Evolutionary conservation across 2,888 invertebrate species (phyloP), one percentile per base, ranked within the genome.

Genomic region (Aphidius colemani): DNA sequence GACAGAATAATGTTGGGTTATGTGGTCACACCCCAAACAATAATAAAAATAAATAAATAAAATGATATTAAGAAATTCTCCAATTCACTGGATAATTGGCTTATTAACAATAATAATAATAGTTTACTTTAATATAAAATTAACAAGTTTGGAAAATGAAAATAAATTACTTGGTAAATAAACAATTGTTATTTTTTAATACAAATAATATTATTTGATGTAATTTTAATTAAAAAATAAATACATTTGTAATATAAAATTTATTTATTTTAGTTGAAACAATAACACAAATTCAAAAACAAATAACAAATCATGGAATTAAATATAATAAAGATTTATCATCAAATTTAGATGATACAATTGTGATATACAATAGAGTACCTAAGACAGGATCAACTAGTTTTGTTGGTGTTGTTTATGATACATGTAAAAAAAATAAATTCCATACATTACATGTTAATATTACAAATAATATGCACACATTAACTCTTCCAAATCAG

Each of bases 321-420:
- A 71, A 70, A 64, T 13, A 60, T 48, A 69, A 64, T 59, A 63
- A 64, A 11, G 60, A 69, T 53, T 69, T 70, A 44, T 30, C 30
- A 30, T 30, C 30, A 30, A 30, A 30, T 30, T 53, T 69, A 13
- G 57, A 58, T 60, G 88, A 92, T 76, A 79, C 91, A 68, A 88
- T 96, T 57, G 88, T 98, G 67, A 91, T 98, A 73, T 98, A 98
- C 83, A 98, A 98, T 83, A 88, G 98, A 75, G 96, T 98, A 64
- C 98, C 98, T 7, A 98, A 98, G 85, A 98, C 98, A 44, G 98
- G 95, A 11, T 97, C 97, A 18, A 98, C 98, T 7, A 96, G 96
- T 83, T 95, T 98, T 80, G 95, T 95, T 69, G 95, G 95, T 65
- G 89, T 95, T 65, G 93, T 93, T 0, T 95, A 96, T 77, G 94